A percentile compares a stretch with the other conserved stretches of the same genome.
Evolutionary conservation across 2,888 invertebrate genomes (phyloP).

Genomic region (Emesis russula): DNA sequence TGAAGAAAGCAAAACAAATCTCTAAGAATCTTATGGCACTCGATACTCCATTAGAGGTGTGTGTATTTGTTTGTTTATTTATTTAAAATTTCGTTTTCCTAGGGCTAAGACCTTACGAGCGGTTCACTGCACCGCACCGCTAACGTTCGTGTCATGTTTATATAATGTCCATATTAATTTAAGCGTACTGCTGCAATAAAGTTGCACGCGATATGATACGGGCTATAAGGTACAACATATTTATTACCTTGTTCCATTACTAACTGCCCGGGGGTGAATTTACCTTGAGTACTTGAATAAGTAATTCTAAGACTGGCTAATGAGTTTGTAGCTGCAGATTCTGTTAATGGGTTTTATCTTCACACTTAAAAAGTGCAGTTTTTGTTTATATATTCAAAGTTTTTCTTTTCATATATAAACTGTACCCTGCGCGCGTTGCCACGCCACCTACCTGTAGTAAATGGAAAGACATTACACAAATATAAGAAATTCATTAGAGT

Average conservation of each 20-base stretch:
- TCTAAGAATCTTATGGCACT: too few species aligned
- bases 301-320: slow-evolving; percentile 9
- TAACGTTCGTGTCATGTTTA: background rate
- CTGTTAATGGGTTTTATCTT: slow-evolving; percentile 14
- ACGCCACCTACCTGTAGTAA: too few species aligned
- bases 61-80: too few species aligned
- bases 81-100: too few species aligned
- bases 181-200: background rate
- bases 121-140: background rate
- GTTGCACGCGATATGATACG: slow-evolving; percentile 14
- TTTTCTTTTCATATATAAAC: background rate
- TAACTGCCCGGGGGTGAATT: slow-evolving; percentile 18
- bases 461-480: too few species aligned
- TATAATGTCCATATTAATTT: slow-evolving; percentile 7
- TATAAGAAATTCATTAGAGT: too few species aligned
- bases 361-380: background rate
- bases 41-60: too few species aligned
- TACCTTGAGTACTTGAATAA: background rate
- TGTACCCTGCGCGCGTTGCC: too few species aligned
- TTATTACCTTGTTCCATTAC: slow-evolving; percentile 20
- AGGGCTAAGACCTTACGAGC: background rate
- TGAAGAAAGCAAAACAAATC: too few species aligned
- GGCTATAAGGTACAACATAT: slow-evolving; percentile 12
- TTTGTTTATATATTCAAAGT: background rate
- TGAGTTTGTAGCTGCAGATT: slow-evolving; percentile 7